Evolutionary conservation across 1,140 invertebrate species (phyloP).

Genomic region (Drosophila truncata): DNA sequence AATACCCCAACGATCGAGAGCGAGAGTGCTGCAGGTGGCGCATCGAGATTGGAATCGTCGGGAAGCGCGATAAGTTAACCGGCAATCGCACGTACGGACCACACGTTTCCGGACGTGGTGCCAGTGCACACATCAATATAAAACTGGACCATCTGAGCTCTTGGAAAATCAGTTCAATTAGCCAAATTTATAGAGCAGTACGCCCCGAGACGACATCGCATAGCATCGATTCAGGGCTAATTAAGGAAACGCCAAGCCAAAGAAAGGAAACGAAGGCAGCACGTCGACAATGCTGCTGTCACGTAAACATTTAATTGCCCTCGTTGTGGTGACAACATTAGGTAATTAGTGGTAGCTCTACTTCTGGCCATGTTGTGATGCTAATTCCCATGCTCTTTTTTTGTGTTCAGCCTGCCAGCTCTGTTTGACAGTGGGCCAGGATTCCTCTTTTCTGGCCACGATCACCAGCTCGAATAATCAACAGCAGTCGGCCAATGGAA

Average conservation of each 20-base stretch:
- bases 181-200: slow-evolving; percentile 70
- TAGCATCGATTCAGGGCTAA: slow-evolving; percentile 45
- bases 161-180: slow-evolving; percentile 79
- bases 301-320: slow-evolving; percentile 78
- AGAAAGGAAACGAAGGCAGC: slow-evolving; percentile 24
- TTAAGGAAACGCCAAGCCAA: slow-evolving; percentile 52
- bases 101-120: slow-evolving; percentile 72
- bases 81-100: slow-evolving; percentile 65
- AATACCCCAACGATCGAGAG: slow-evolving; percentile 11
- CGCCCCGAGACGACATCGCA: slow-evolving; percentile 25
- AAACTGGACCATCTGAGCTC: slow-evolving; percentile 69
- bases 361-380: slow-evolving; percentile 38
- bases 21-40: slow-evolving; percentile 28
- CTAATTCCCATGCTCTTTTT: slow-evolving; percentile 15
- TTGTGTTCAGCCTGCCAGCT: slow-evolving; percentile 45
- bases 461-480: slow-evolving; percentile 65
- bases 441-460: slow-evolving; percentile 62
- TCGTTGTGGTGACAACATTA: slow-evolving; percentile 80
- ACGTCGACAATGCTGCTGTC: slow-evolving; percentile 46
- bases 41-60: slow-evolving; percentile 46
- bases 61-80: slow-evolving; percentile 55
- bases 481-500: slow-evolving; percentile 49
- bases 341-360: slow-evolving; percentile 68
- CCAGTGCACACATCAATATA: slow-evolving; percentile 59
- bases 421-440: slow-evolving; percentile 47